Conservation (phyloP, 2,888 invertebrate species). For the Tortrix viridana region DNA sequence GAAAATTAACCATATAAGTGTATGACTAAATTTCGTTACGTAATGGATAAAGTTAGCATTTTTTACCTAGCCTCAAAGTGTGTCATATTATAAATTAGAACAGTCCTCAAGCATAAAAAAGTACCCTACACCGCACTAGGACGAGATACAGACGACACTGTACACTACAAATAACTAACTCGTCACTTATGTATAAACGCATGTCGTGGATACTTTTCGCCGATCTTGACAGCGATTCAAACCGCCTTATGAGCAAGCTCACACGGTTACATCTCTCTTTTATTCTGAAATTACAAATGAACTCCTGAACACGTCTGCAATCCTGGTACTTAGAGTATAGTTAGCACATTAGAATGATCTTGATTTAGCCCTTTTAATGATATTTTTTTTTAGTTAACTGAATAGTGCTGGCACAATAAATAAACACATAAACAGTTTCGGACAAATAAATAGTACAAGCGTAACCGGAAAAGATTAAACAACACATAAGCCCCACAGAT, state of each 20-base stretch:
- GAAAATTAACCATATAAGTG: too few species aligned
- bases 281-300: constrained; percentile 47
- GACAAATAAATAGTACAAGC: constrained; percentile 1
- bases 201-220: constrained; percentile 44
- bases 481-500: background rate
- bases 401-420: constrained; percentile 30
- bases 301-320: constrained; percentile 35
- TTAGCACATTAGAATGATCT: constrained; percentile 45
- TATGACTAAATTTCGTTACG: too few species aligned
- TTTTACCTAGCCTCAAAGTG: background rate
- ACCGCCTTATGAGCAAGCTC: constrained; percentile 53
- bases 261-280: constrained; percentile 48
- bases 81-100: background rate
- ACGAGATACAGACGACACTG: constrained; percentile 40
- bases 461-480: background rate
- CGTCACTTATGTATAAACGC: constrained; percentile 31
- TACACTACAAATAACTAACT: constrained; percentile 50
- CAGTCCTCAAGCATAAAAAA: constrained; percentile 16
- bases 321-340: constrained; percentile 35
- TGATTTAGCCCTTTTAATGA: background rate
- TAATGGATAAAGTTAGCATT: too few species aligned
- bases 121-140: constrained; percentile 31
- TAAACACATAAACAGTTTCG: background rate
- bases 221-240: constrained; percentile 45
- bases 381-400: constrained; percentile 2